phyloP scores from a whole-genome alignment of 2,113 vertebrate species.

The Nothoprocta perdicaria region DNA sequence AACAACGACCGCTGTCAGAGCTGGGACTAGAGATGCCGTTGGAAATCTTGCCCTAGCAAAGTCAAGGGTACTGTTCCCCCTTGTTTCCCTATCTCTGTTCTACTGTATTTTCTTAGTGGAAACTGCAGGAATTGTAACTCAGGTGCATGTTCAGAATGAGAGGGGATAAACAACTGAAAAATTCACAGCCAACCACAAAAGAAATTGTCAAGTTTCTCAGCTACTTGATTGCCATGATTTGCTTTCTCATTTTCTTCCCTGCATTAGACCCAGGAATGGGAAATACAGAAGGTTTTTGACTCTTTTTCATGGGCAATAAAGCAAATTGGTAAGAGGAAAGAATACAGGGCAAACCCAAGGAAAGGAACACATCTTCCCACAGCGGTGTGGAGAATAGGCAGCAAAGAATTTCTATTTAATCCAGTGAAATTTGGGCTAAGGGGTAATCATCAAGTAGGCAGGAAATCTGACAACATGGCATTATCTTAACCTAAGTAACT shows the following conservation, averaged over 20 bases:
- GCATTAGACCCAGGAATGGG: background rate
- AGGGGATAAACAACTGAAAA: background rate
- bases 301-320: background rate
- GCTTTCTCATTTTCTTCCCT: background rate
- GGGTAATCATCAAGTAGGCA: background rate
- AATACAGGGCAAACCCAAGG: background rate
- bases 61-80: background rate
- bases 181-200: background rate
- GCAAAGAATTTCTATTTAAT: background rate
- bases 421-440: background rate
- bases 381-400: background rate
- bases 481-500: conserved; percentile 31
- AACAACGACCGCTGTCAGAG: background rate
- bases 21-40: background rate
- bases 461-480: background rate
- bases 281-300: background rate
- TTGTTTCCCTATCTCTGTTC: background rate
- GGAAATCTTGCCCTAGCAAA: background rate
- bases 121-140: background rate
- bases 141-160: background rate
- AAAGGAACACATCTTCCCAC: background rate
- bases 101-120: background rate
- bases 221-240: background rate
- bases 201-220: background rate
- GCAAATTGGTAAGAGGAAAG: background rate